A percentile compares a stretch with the other conserved stretches of the same genome.
Conservation (phyloP, 2,797 vertebrate genomes). For the Parauchenoglanis ngamensis region DNA sequence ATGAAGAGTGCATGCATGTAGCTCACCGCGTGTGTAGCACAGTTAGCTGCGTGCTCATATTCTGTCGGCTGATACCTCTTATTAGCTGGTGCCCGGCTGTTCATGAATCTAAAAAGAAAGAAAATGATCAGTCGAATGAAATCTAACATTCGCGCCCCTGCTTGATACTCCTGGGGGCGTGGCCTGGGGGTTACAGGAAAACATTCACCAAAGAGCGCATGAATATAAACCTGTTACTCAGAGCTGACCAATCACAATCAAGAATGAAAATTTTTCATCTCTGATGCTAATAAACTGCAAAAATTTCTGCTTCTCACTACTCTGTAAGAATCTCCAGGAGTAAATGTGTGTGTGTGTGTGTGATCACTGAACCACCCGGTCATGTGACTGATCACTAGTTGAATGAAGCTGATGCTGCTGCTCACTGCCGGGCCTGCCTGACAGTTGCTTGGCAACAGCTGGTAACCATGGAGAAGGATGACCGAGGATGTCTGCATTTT, state of each 20-base stretch:
- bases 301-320: not conserved
- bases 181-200: not conserved
- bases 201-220: not conserved
- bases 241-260: not conserved
- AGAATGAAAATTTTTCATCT: not conserved
- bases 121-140: not conserved
- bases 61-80: conserved; percentile 91
- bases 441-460: conserved; percentile 43
- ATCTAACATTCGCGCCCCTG: not conserved
- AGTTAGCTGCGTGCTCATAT: conserved; percentile 91
- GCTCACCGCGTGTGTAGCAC: conserved; percentile 91
- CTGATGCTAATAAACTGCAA: not conserved
- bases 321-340: not conserved
- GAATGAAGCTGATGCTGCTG: not conserved
- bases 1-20: not conserved
- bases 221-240: not conserved
- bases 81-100: conserved; percentile 86
- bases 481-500: conserved; percentile 37
- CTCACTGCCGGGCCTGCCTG: not conserved
- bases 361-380: not conserved
- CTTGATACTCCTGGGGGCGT: not conserved
- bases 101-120: conserved; percentile 85
- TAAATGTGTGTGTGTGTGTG: not conserved
- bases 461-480: conserved; percentile 62
- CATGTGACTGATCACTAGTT: conserved; percentile 9